Evolutionary conservation across 2,888 invertebrate genomes (phyloP).

Genomic region (Vandiemenella viatica): DNA sequence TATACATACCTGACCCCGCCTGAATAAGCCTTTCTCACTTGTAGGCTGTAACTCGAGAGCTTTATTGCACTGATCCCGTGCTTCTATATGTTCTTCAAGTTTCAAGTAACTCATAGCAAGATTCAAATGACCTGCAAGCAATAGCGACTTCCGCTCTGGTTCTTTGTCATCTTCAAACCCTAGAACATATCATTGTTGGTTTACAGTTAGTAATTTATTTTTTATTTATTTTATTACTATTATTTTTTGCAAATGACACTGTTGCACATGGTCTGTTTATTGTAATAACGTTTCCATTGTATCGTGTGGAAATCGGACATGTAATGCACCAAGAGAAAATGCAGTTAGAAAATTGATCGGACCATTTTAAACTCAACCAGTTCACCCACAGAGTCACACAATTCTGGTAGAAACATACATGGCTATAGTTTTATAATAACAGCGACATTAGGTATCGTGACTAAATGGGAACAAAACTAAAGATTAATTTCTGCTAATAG

Average conservation of each 20-base stretch:
- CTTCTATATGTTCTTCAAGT: constrained; percentile 50
- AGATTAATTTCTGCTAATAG: too few relatives aligned
- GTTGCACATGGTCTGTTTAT: too few relatives aligned
- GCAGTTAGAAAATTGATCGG: too few relatives aligned
- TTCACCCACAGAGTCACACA: too few relatives aligned
- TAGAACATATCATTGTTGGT: constrained; percentile 4
- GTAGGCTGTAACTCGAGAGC: constrained; percentile 57
- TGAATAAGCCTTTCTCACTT: constrained; percentile 80
- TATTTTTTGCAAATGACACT: neutral
- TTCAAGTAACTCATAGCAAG: constrained; percentile 69
- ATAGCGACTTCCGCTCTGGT: constrained; percentile 37
- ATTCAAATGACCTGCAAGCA: constrained; percentile 63
- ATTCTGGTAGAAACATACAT: too few relatives aligned
- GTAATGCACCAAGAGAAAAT: too few relatives aligned
- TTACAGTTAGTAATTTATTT: neutral
- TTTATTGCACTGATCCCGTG: constrained; percentile 56
- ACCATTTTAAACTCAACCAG: too few relatives aligned
- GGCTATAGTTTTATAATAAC: too few relatives aligned
- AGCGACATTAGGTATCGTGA: too few relatives aligned
- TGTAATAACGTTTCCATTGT: too few relatives aligned
- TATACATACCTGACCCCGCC: constrained; percentile 56
- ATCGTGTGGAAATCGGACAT: too few relatives aligned
- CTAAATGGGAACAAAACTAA: too few relatives aligned
- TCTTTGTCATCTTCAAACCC: constrained; percentile 24
- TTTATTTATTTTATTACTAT: neutral